phyloP scores from a whole-genome alignment of 2,113 vertebrate species.

The Heterotilapia buettikoferi region DNA sequence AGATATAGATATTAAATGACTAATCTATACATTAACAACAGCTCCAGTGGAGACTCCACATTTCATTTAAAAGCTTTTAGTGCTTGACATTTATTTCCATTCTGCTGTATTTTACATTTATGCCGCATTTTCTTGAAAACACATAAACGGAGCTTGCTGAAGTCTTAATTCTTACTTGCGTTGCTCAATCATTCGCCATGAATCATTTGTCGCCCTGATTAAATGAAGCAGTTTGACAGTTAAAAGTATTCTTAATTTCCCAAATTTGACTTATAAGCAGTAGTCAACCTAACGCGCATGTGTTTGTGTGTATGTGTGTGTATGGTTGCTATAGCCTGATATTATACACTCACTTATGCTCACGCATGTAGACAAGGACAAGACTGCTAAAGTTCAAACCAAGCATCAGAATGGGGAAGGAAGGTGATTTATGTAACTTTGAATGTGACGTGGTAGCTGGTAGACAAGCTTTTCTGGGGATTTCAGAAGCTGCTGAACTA shows the following conservation, averaged over 20 bases:
- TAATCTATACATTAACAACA: rapidly evolving
- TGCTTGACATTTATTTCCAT: not conserved
- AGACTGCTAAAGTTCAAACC: not conserved
- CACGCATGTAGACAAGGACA: not conserved
- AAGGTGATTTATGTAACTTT: not conserved
- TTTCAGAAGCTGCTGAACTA: not conserved
- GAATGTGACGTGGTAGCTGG: not conserved
- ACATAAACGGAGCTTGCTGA: not conserved
- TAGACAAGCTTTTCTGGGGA: not conserved
- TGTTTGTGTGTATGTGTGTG: not conserved
- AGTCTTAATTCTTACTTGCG: not conserved
- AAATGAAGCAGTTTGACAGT: not conserved
- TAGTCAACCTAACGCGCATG: not conserved
- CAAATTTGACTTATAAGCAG: not conserved
- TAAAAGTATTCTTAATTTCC: not conserved
- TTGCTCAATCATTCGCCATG: not conserved
- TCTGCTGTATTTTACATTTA: not conserved
- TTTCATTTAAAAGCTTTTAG: not conserved
- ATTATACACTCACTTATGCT: not conserved
- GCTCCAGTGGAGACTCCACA: not conserved
- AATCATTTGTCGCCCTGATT: not conserved
- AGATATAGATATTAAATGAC: not conserved
- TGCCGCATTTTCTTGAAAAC: not conserved
- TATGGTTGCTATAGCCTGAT: not conserved
- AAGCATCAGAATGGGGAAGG: not conserved